Percentiles rank a stretch among this genome's conserved stretches.
Conservation (phyloP, 2,797 vertebrate species). For the Sternarchorhynchus goeldii region DNA sequence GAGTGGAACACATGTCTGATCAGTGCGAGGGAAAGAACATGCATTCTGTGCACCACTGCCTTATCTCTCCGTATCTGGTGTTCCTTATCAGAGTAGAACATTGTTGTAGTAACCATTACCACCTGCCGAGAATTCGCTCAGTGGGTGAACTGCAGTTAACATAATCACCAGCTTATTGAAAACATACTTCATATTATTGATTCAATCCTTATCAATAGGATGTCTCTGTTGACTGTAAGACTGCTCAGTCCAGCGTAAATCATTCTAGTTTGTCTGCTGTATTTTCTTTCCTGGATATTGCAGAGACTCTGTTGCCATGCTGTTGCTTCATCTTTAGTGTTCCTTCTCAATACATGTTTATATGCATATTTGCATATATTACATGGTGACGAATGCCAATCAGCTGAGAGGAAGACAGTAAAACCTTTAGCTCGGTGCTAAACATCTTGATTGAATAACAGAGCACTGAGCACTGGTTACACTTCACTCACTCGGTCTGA, state of each 20-base stretch:
- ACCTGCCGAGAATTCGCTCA: slow-evolving; percentile 36
- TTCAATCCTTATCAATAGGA: slow-evolving; percentile 20
- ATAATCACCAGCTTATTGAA: slow-evolving; percentile 37
- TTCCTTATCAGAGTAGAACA: slow-evolving; percentile 56
- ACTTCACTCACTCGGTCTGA: slow-evolving; percentile 10
- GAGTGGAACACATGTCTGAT: slow-evolving; percentile 13
- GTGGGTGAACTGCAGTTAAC: slow-evolving; percentile 34
- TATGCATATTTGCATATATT: slow-evolving; percentile 53
- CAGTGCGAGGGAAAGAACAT: slow-evolving; percentile 14
- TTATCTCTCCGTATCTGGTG: slow-evolving; percentile 50
- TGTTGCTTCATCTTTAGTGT: slow-evolving; percentile 47
- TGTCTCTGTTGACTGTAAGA: slow-evolving; percentile 24
- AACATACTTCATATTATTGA: slow-evolving; percentile 38
- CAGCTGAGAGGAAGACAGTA: slow-evolving; percentile 39
- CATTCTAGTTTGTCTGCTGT: slow-evolving; percentile 27
- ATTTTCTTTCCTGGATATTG: slow-evolving; percentile 39
- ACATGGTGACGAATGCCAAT: slow-evolving; percentile 44
- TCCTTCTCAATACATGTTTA: slow-evolving; percentile 49
- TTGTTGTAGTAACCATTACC: slow-evolving; percentile 55
- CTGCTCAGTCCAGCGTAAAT: slow-evolving; percentile 31
- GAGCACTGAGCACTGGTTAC: slow-evolving; percentile 8
- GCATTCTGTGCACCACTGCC: slow-evolving; percentile 37
- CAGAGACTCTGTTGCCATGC: slow-evolving; percentile 51
- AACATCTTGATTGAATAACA: slow-evolving; percentile 20
- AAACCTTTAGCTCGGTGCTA: slow-evolving; percentile 1